Evolutionary conservation across 2,888 invertebrate species (phyloP), one percentile per base, ranked within the genome.

Genomic region (Torymus aiolomorphi): DNA sequence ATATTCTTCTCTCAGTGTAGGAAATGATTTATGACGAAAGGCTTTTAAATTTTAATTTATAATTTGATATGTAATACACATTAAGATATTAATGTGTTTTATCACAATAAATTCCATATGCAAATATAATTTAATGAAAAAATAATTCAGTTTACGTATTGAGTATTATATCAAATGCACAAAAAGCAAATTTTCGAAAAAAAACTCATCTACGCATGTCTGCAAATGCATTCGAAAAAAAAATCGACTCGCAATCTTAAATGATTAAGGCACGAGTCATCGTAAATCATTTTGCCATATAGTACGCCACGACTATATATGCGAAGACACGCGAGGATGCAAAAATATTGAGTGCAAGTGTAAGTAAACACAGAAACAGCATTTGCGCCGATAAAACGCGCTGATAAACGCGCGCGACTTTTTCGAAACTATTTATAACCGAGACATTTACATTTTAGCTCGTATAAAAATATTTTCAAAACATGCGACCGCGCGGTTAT

Each of bases 381-480:
- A 42, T 42, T 42, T 42, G 42, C 42, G 24, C 16, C 18, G 65
- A 75, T 75, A 75, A 59, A 61, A 56, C 18, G 24, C 16, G 18
- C 63, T 56, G 63, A 65, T 73, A 56, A 56, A 54, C 18, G 10
- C 42, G 8, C 52, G 13, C 14, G 16, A n/a, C n/a, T 65, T 73
- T 74, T 75, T 66, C 18, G 14, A 18, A 56, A 51, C 57, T 75
- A 73, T 65, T 73, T 65, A 49, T 65, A 73, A 14, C 42, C 73
- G 8, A 49, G 42, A 18, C 31, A 16, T 52, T 62, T 63, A 14
- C 42, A 42, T 42, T 42, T 42, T 42, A 42, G 42, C 42, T 42
- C 42, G 11, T n/a, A 52, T 14, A 2, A 42, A 13, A 74, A 14
- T 14, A 42, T 20, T 4, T 11, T 13, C 5, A 13, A 65, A 49